phyloP scores from a whole-genome alignment of 2,888 invertebrate species.

The Drosophila greeni region DNA sequence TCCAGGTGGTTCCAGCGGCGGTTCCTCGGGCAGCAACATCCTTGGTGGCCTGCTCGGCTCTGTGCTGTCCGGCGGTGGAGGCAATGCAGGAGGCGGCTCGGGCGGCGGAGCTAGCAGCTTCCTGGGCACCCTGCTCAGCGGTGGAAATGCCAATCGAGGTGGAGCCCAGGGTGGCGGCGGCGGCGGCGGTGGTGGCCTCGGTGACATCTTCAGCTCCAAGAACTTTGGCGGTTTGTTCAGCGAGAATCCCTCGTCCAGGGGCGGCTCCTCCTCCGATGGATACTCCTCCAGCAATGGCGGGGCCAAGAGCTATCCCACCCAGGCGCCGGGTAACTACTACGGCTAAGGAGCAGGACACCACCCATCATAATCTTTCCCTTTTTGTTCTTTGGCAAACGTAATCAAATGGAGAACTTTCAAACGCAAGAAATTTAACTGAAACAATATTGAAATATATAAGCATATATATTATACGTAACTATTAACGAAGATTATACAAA shows the following conservation, averaged over 20 bases:
- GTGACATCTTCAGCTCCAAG: conserved; percentile 76
- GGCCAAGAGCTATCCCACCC: conserved; percentile 76
- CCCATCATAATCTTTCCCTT: not conserved
- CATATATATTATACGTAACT: conserved; percentile 43
- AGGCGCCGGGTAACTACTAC: conserved; percentile 71
- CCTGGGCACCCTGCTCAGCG: conserved; percentile 65
- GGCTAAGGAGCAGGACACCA: conserved; percentile 37
- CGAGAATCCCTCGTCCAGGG: conserved; percentile 74
- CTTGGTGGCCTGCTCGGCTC: conserved; percentile 71
- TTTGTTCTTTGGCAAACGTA: conserved; percentile 37
- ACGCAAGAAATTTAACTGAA: conserved; percentile 28
- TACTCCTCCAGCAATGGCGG: conserved; percentile 54
- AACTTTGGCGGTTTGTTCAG: conserved; percentile 78
- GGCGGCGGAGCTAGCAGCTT: conserved; percentile 62
- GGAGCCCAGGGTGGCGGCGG: conserved; percentile 49
- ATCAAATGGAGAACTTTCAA: conserved; percentile 55
- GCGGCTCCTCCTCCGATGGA: conserved; percentile 33
- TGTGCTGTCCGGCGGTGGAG: conserved; percentile 68
- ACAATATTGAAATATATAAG: conserved; percentile 36
- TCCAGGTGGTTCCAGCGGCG: conserved; percentile 32
- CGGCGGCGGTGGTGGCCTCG: conserved; percentile 59
- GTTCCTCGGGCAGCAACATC: conserved; percentile 60
- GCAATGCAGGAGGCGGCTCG: conserved; percentile 39
- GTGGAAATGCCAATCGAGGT: conserved; percentile 51
- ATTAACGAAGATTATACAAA: conserved; percentile 42